Evolutionary conservation across 92 coral and sea anemone species (phyloP).

Genomic region (Nematostella vectensis): DNA sequence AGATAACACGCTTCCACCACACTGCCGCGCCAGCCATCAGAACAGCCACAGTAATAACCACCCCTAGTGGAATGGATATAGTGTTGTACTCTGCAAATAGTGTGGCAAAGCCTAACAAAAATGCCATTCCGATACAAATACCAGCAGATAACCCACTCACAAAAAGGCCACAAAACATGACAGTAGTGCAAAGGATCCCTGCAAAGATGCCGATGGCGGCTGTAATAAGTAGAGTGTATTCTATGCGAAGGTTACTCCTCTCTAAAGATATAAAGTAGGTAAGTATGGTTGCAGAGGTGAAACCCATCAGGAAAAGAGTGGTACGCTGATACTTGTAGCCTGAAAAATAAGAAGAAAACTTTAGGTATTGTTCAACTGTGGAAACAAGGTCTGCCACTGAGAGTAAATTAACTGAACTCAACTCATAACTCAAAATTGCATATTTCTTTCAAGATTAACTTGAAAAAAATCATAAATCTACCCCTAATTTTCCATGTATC

Average conservation of each 20-base stretch:
- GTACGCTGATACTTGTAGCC: slow-evolving; percentile 76
- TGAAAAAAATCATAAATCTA: no score
- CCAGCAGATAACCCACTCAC: slow-evolving; percentile 77
- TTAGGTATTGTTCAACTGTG: no score
- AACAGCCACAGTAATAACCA: slow-evolving; percentile 53
- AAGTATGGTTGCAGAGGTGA: slow-evolving; percentile 67
- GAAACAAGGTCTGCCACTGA: no score
- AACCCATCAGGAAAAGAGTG: slow-evolving; percentile 63
- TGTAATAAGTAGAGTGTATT: slow-evolving; percentile 72
- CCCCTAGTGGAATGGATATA: slow-evolving; percentile 66
- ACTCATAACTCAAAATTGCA: no score
- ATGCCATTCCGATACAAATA: slow-evolving; percentile 55
- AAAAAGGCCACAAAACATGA: slow-evolving; percentile 83
- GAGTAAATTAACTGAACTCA: no score
- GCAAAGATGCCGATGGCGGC: slow-evolving; percentile 79
- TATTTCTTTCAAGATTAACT: no score
- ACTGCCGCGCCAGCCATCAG: slow-evolving; percentile 72
- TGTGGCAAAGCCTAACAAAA: slow-evolving; percentile 54
- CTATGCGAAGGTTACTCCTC: slow-evolving; percentile 49
- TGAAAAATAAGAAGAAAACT: slow-evolving; percentile 10
- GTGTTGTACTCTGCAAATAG: slow-evolving; percentile 45
- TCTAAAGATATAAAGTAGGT: slow-evolving; percentile 65
- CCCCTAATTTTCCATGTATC: no score
- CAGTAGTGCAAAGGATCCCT: slow-evolving; percentile 90
- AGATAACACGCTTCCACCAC: slow-evolving; percentile 89